Percentiles rank a stretch among this genome's conserved stretches.
These are phyloP conservation scores for Idris sp. DNA, from an alignment of 1,140 invertebrate species.

Conservation along the genomic window DNA sequence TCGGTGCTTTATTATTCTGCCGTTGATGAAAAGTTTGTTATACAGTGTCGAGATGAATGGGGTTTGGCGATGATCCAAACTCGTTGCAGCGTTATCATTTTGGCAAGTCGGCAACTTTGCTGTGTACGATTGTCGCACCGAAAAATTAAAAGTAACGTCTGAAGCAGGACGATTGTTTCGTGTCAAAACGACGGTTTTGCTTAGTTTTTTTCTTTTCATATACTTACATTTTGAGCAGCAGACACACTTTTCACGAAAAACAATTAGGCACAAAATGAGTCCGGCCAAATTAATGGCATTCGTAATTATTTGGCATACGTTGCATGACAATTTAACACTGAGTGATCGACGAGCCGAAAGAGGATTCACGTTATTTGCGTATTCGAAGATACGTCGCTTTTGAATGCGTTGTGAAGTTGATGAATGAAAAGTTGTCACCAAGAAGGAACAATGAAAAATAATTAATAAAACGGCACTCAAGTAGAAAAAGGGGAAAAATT, in stretches of 20 bases:
- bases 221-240: not conserved
- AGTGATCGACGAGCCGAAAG: not conserved
- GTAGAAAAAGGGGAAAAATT: too few relatives aligned
- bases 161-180: too few relatives aligned
- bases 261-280: conserved; percentile 7
- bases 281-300: conserved; percentile 2
- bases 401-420: not conserved
- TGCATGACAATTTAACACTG: conserved; percentile 3
- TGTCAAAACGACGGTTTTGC: conserved; percentile 7
- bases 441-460: too few relatives aligned
- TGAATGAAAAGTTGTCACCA: not conserved
- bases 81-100: conserved; percentile 14
- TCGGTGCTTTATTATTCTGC: conserved; percentile 25
- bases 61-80: conserved; percentile 15
- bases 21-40: conserved; percentile 32
- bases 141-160: conserved; percentile 2
- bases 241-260: not conserved
- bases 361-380: not conserved
- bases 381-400: not conserved
- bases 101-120: conserved; percentile 10
- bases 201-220: not conserved
- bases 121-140: conserved; percentile 3
- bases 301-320: conserved; percentile 11
- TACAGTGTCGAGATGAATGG: conserved; percentile 17
- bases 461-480: too few relatives aligned